Evolutionary conservation across 1,140 invertebrate species (phyloP), one percentile per base, ranked within the genome.

Genomic region (Tetramorium alpestre): DNA sequence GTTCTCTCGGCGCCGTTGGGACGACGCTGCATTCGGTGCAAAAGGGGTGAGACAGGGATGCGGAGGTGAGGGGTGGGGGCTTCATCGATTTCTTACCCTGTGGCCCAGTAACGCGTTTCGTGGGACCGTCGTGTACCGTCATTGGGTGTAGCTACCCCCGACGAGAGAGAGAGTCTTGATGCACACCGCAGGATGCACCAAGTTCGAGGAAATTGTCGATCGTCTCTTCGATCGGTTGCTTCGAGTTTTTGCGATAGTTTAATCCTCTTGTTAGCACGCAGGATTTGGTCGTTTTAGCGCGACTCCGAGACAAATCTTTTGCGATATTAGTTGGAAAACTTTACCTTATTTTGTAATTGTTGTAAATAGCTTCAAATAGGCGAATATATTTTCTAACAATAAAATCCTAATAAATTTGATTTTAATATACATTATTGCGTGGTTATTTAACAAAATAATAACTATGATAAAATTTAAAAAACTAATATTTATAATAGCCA

Each of bases 11-110:
- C 77, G 86, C 89, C 85, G 86, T 87, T 69, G 88, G 82, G 33
- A 51, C 69, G 67, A 58, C 16, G 65, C 49, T 80, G 64, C 64
- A 47, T 80, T 56, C 78, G 70, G 85, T 86, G 67, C 75, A 67
- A 69, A 73, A 62, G 82, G 28, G 75, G 58, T 25, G 72, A 33
- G 58, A 84, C 64, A 85, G 78, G 22, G 88, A 41, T 49, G 41
- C 13, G 3, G 33, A 51, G 47, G 47, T 41, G 90, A 85, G 87
- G 89, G 90, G 91, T 91, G 93, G 93, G 91, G 89, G 94, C 94
- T 94, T 95, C 91, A 95, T 95, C 94, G 94, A 95, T 95, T 94
- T 94, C 94, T 94, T 94, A 94, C 92, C 90, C 93, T 90, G 93
- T 95, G 92, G 92, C 93, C 93, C 91, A 95, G 93, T 94, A 94